phyloP scores from a whole-genome alignment of 1,140 invertebrate genomes.

The Ooceraea biroi region DNA sequence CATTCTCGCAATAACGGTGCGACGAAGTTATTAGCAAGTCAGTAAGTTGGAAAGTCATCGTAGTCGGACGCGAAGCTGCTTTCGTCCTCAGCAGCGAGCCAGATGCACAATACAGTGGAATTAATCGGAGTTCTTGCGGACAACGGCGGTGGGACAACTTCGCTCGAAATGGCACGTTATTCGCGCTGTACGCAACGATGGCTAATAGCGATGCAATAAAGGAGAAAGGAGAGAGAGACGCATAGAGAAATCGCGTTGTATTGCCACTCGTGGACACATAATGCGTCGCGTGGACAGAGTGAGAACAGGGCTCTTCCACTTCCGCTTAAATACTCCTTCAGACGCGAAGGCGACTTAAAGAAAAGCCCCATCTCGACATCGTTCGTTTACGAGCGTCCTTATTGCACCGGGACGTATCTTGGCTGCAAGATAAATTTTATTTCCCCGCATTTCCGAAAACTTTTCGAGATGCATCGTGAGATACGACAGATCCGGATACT shows the following conservation, averaged over 20 bases:
- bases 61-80: constrained; percentile 22
- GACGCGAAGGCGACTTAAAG: background rate
- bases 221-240: background rate
- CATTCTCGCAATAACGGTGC: background rate
- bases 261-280: constrained; percentile 16
- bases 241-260: background rate
- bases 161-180: constrained; percentile 36
- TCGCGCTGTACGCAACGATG: constrained; percentile 3
- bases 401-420: background rate
- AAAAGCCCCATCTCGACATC: constrained; percentile 3
- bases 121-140: constrained; percentile 45
- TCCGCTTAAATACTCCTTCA: constrained; percentile 12
- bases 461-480: background rate
- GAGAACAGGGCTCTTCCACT: constrained; percentile 7
- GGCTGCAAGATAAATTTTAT: constrained; percentile 10
- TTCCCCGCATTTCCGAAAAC: constrained; percentile 19
- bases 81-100: background rate
- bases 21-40: constrained; percentile 18
- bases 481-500: background rate
- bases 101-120: constrained; percentile 15
- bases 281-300: background rate
- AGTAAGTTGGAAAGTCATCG: background rate
- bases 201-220: constrained; percentile 19
- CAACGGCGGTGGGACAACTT: constrained; percentile 47
- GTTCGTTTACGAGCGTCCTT: background rate